These are phyloP conservation scores for Temnothorax unifasciatus DNA, from an alignment of 2,888 invertebrate genomes.

Conservation along the genomic window DNA sequence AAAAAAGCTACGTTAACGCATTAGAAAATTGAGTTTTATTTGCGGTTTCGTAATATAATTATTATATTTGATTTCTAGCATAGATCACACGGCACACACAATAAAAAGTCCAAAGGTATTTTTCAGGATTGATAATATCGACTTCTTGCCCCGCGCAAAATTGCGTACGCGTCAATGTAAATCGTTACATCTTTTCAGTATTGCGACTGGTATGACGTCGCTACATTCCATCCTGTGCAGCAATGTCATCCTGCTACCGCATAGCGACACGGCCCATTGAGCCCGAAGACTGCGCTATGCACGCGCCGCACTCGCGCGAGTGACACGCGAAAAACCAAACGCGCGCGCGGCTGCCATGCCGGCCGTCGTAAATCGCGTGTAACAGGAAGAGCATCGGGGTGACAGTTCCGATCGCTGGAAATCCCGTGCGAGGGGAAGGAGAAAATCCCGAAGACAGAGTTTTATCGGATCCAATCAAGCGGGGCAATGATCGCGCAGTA, in stretches of 20 bases:
- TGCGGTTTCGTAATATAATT: background rate
- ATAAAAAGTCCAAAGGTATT: background rate
- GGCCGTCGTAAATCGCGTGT: conserved; percentile 26
- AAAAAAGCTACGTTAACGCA: background rate
- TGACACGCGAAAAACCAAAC: conserved; percentile 45
- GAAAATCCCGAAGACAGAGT: conserved; percentile 1
- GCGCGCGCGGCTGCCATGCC: background rate
- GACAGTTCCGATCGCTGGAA: conserved; percentile 37
- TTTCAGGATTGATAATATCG: background rate
- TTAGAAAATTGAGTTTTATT: background rate
- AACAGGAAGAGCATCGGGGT: conserved; percentile 42
- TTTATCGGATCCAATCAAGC: background rate
- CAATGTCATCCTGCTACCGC: conserved; percentile 65
- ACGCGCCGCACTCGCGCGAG: conserved; percentile 48
- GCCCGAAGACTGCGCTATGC: conserved; percentile 56
- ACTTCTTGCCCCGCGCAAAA: conserved; percentile 13
- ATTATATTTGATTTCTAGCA: background rate
- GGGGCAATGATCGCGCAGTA: background rate
- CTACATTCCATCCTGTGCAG: conserved; percentile 61
- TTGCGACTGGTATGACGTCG: conserved; percentile 54
- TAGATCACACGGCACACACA: too few relatives aligned
- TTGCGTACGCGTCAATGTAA: conserved; percentile 9
- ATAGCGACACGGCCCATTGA: conserved; percentile 72
- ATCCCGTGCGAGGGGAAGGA: background rate
- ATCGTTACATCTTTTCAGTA: conserved; percentile 12